Percentiles rank a stretch among this genome's conserved stretches.
Conservation (phyloP, 2,113 vertebrate genomes). For the Toxostoma redivivum region DNA sequence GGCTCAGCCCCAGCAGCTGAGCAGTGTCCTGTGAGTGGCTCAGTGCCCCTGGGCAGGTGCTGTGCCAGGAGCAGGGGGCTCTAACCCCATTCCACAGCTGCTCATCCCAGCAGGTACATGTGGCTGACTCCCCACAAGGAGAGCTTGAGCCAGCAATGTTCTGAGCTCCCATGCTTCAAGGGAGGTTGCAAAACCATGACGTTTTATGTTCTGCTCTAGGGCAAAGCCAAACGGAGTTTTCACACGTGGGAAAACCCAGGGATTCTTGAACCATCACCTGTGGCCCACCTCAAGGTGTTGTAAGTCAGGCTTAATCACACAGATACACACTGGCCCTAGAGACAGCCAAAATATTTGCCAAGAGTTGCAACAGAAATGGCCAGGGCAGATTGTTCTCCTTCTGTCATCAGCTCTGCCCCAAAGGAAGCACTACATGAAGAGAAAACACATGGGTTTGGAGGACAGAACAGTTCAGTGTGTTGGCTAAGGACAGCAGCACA, state of each 20-base stretch:
- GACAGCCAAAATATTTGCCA: neutral
- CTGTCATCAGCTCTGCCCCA: neutral
- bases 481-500: neutral
- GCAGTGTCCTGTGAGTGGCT: neutral
- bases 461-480: accelerated
- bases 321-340: neutral
- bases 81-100: neutral
- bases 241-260: neutral
- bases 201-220: neutral
- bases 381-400: neutral
- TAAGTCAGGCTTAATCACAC: neutral
- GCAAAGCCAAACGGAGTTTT: neutral
- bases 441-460: neutral
- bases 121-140: neutral
- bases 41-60: neutral
- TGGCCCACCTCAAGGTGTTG: neutral
- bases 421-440: neutral
- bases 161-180: neutral
- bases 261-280: neutral
- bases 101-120: neutral
- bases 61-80: neutral
- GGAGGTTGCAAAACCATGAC: neutral
- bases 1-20: neutral
- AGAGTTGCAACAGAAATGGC: neutral
- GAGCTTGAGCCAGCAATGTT: neutral